Conservation (phyloP, 1,140 invertebrate species). For the Contarinia nasturtii region DNA sequence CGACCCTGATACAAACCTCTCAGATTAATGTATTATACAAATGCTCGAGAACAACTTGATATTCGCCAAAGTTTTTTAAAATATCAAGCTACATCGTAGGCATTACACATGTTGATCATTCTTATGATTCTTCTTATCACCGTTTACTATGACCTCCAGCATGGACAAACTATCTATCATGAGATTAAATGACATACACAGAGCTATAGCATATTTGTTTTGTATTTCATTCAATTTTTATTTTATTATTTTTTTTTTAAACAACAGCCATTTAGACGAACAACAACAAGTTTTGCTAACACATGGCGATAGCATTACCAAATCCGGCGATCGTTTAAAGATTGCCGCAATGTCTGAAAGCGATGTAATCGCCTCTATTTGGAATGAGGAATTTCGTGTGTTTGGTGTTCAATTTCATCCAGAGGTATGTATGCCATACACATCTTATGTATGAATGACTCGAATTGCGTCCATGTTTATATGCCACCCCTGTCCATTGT, state of each 20-base stretch:
- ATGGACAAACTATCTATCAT: background rate
- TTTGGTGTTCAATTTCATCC: conserved; percentile 99
- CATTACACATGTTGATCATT: background rate
- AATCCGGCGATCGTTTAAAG: conserved; percentile 71
- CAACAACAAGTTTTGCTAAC: conserved; percentile 83
- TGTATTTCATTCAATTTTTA: background rate
- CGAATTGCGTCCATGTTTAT: background rate
- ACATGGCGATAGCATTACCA: conserved; percentile 90
- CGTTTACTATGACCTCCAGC: background rate
- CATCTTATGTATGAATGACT: background rate
- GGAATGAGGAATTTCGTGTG: conserved; percentile 74
- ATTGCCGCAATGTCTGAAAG: conserved; percentile 66
- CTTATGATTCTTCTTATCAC: background rate
- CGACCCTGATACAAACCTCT: conserved; percentile 22
- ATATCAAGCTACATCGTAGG: background rate
- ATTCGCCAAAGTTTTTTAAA: background rate
- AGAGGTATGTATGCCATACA: conserved; percentile 29
- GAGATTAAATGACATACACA: too few relatives aligned
- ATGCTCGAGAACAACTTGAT: conserved; percentile 2
- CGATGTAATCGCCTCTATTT: conserved; percentile 70
- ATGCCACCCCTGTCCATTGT: background rate
- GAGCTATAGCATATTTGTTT: background rate
- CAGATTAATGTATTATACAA: conserved; percentile 10
- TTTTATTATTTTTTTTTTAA: conserved; percentile 4
- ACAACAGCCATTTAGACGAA: conserved; percentile 65